Conservation (phyloP, 2,113 vertebrate species). For the Echinops telfairi region DNA sequence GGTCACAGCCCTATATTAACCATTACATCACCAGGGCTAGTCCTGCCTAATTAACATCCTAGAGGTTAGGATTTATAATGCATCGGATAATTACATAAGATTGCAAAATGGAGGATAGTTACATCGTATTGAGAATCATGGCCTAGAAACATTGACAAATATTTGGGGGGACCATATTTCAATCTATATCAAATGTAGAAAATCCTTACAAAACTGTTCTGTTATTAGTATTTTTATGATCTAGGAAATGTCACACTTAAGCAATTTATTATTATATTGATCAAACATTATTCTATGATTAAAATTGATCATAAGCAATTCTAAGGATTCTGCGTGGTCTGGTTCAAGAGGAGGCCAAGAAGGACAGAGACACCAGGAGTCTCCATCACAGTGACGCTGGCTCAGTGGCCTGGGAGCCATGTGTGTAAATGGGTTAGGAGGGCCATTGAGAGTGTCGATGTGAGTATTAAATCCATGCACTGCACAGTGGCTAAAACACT, state of each 20-base stretch:
- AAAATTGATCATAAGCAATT: not conserved
- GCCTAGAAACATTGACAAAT: no score
- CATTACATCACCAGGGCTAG: no score
- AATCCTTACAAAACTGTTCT: not conserved
- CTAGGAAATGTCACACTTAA: not conserved
- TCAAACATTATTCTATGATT: not conserved
- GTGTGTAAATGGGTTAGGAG: not conserved
- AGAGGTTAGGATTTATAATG: no score
- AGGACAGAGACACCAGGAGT: not conserved
- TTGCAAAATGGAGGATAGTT: no score
- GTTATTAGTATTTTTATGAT: not conserved
- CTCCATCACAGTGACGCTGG: not conserved
- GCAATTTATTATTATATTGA: not conserved
- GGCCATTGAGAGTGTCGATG: not conserved
- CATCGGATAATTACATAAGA: no score
- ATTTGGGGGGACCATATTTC: no score
- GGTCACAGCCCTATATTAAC: no score
- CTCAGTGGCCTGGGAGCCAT: not conserved
- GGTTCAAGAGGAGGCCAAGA: not conserved
- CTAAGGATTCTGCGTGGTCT: not conserved
- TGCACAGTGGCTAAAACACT: not conserved
- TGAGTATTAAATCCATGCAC: not conserved
- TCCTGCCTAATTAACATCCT: no score
- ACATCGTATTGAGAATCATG: no score
- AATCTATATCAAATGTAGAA: no score